phyloP scores from a whole-genome alignment of 2,888 invertebrate species.

The Eupithecia abbreviata region DNA sequence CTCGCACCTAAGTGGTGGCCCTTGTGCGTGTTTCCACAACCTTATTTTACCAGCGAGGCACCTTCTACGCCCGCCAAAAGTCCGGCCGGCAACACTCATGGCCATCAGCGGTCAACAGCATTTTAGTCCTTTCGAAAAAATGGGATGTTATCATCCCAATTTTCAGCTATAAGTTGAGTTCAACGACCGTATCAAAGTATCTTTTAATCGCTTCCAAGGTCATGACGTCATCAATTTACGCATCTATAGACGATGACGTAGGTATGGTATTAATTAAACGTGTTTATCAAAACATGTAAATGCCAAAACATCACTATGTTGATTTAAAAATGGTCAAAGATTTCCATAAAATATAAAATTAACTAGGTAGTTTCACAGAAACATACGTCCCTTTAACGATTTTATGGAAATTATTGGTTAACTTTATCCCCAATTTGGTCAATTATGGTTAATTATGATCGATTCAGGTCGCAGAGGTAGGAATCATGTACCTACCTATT shows the following conservation, averaged over 20 bases:
- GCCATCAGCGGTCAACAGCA: no score
- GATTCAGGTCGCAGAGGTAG: neutral
- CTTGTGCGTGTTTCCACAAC: no score
- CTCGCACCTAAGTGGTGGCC: no score
- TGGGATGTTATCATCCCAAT: neutral
- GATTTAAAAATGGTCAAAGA: neutral
- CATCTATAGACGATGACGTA: constrained; percentile 10
- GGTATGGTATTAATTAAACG: neutral
- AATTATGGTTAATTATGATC: neutral
- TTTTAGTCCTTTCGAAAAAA: no score
- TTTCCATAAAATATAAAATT: neutral
- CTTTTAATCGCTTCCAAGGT: constrained; percentile 13
- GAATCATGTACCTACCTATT: no score
- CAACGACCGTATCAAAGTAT: constrained; percentile 9
- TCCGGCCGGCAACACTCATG: no score
- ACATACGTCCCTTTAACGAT: neutral
- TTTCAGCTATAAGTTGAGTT: neutral
- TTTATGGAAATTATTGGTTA: neutral
- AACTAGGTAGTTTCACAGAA: neutral
- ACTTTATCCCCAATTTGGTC: no score
- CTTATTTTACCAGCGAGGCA: no score
- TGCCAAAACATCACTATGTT: neutral
- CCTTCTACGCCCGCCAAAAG: no score
- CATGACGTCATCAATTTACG: constrained; percentile 21
- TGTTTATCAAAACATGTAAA: neutral